Base-by-base conservation (phyloP, 2,113 vertebrate genomes). In the Hemiprocne comata region DNA sequence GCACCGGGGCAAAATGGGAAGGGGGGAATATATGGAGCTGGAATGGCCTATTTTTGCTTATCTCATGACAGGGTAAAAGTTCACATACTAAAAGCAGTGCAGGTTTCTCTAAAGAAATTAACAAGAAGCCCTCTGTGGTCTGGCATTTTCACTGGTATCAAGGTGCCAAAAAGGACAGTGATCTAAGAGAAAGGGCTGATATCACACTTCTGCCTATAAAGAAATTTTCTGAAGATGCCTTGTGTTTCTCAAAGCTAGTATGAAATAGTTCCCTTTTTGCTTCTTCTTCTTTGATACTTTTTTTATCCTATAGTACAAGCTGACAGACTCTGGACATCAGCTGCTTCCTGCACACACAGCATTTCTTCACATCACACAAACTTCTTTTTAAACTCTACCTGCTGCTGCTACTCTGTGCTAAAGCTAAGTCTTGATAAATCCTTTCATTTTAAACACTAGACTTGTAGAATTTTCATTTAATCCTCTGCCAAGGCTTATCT, bases 381-480 rank as follows among this genome's bases (percentile, higher is more conserved):
- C 66, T 70, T 75, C 64, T 61, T 96, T 93, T 90, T 51, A 83
- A 92, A 84, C 73, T 48, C 42, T 72, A 91, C 84, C 94, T 96
- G 78, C 86, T 96, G 78, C 86, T 94, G 69, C 50, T 78, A 83
- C 38, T 33, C 44, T 51, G 26, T 51, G 48, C 73, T 92, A 57
- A 93, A 89, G 70, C 73, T 86, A 93, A 85, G 81, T 38, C 76
- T 69, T 84, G 48, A 70, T 87, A 95, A 96, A 87, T 84, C 84
- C 83, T 80, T 95, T 95, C 51, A 60, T 91, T 96, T 96, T 91
- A 96, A 97, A 96, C 69, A 58, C 51, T 75, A 92, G 50, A 50
- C 42, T 73, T 81, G 72, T 67, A 86, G 29, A 77, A 44, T 85
- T 91, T 93, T 93, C 31, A 85, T 90, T 96, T 95, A 96, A 95